These are phyloP conservation scores for Protobothrops flavoviridis DNA, from an alignment of 2,113 vertebrate genomes.

Conservation along the genomic window DNA sequence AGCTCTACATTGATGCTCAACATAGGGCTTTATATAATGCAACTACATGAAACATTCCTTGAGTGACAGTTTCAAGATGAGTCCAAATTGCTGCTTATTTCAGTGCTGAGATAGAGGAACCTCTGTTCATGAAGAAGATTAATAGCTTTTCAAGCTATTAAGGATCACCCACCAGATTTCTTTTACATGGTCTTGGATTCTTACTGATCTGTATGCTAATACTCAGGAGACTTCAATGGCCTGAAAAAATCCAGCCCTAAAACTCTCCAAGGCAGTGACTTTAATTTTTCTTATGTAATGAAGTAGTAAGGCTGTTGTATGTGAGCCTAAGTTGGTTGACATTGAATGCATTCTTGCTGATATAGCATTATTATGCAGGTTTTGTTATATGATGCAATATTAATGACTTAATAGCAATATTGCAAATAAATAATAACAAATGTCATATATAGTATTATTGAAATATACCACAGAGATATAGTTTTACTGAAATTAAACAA, in stretches of 20 bases:
- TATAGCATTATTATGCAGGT: not conserved
- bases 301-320: not conserved
- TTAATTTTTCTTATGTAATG: rapidly evolving
- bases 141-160: not conserved
- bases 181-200: not conserved
- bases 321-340: not conserved
- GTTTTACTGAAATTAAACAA: not conserved
- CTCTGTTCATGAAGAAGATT: not conserved
- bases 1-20: not conserved
- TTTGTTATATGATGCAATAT: not conserved
- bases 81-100: not conserved
- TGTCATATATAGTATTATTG: not conserved
- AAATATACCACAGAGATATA: not conserved
- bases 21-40: not conserved
- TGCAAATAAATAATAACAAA: not conserved
- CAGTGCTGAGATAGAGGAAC: not conserved
- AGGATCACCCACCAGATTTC: not conserved
- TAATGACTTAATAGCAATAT: not conserved
- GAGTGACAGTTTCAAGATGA: not conserved
- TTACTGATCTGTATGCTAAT: not conserved
- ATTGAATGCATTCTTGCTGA: not conserved
- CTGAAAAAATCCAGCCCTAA: not conserved
- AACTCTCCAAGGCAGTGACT: not conserved
- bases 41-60: not conserved
- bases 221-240: not conserved